Base-by-base conservation (phyloP, 2,888 invertebrate species). In the Ditula angustiorana region DNA sequence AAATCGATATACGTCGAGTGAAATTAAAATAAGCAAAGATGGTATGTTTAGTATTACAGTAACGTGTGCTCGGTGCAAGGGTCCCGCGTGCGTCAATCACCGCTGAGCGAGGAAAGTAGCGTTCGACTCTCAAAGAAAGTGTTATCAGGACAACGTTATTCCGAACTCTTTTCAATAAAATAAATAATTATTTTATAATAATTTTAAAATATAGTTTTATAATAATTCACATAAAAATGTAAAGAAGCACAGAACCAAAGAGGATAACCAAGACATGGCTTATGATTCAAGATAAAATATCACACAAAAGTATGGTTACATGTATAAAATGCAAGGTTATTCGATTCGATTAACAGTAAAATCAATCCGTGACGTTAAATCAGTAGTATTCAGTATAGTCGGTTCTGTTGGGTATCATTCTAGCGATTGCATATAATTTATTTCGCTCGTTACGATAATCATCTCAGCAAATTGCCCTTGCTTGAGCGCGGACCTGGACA, bases 71-170 rank as follows among this genome's bases (percentile, higher is more conserved):
- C 49, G 56, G 65, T 68, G 67, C 69, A 78, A 74, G 76, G 78
- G 74, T 71, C 69, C 57, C 50, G 65, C 63, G 62, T 61, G 44
- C 67, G 67, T 26, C 35, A 21, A 68, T 69, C 69, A 63, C 72
- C 76, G 76, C 76, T 71, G 73, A 75, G 74, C 69, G 74, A 78
- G 77, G 76, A 82, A 83, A 83, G 81, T 74, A 61, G 71, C 73
- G 79, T 79, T 77, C 76, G 74, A 35, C 69, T 69, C 58, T 65
- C 37, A 74, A 81, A 80, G 84, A 84, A 85, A 85, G 83, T 77
- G 72, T 70, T 56, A 66, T 67, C 78, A 80, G 78, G 79, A 79
- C 73, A 58, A 52, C 56, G 76, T 67, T 65, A 70, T 75, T 69
- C 73, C 11, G 33, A 33, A 33, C 33, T 21, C 74, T 44, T 56